Evolutionary conservation across 2,797 vertebrate genomes (phyloP), one percentile per base, ranked within the genome.

Genomic region (Cichlasoma orientale): DNA sequence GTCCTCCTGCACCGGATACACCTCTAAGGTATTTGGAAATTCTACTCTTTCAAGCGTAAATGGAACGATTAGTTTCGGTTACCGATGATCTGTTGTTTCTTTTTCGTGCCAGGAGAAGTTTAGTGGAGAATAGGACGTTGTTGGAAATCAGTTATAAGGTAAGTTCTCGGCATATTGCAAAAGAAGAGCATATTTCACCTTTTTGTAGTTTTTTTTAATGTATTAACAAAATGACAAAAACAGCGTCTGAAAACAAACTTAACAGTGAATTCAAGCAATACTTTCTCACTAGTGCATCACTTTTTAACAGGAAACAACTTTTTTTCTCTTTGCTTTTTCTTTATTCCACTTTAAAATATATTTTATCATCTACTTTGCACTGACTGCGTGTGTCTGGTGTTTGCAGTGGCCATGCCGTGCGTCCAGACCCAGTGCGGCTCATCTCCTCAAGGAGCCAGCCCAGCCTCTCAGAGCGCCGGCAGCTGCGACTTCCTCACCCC

Each of bases 381-480:
- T 44, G 41, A 44, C 47, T 50, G 47, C 47, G 31, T 41, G 13
- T 33, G 6, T 70, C 3, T 56, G 36, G 16, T 58, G 56, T 95
- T 79, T 83, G 38, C 81, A 93, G 94, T 93, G 96, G 95, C 93
- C 95, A 99, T 99, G 98, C 98, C 98, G 95, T 99, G 98, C 88
- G 96, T 99, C 93, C 98, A 98, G 96, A 97, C 96, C 95, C 98
- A 98, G 94, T 97, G 97, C 94, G 96, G 97, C 93, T 97, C 97
- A 91, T 99, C 98, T 94, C 98, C 98, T 55, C 97, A 96, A 92
- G 98, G 98, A 95, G 98, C 98, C 95, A 97, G 97, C 92, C 97
- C 97, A 89, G 98, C 98, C 89, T 97, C 97, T 83, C 97, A 99
- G 95, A 95, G 95, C 95, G 94, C 96, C 80, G 94, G 94, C 95